A percentile compares a stretch with the other conserved stretches of the same genome.
Conservation (phyloP, 2,113 vertebrate species). For the Thermophis baileyi region DNA sequence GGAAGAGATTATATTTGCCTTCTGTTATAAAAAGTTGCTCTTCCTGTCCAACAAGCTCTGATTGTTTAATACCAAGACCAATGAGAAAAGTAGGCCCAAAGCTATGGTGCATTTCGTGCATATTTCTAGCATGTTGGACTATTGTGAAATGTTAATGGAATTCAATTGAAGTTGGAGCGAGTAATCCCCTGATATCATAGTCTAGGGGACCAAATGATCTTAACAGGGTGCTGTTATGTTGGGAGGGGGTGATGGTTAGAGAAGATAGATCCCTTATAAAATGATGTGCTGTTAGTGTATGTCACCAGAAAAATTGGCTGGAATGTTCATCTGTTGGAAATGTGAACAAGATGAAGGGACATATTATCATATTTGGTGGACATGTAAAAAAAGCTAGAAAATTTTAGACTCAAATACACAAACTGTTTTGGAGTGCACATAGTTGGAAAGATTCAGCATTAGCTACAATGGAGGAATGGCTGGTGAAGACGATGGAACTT, state of each 20-base stretch:
- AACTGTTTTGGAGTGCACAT: not conserved
- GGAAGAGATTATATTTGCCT: slow-evolving; percentile 8
- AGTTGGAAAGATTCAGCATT: not conserved
- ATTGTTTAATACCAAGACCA: slow-evolving; percentile 20
- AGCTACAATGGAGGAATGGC: not conserved
- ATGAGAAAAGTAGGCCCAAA: slow-evolving; percentile 16
- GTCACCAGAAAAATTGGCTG: not conserved
- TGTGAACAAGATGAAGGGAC: not conserved
- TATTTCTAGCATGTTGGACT: not conserved
- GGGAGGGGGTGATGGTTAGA: not conserved
- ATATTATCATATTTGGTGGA: not conserved
- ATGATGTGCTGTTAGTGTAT: not conserved
- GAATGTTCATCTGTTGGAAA: not conserved
- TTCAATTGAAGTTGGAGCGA: not conserved
- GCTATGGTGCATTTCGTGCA: not conserved
- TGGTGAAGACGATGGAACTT: not conserved
- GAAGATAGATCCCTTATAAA: not conserved
- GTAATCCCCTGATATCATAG: not conserved
- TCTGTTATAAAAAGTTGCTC: not conserved
- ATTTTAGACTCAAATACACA: not conserved
- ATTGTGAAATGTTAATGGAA: slow-evolving; percentile 14
- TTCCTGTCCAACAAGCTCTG: not conserved
- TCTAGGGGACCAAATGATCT: not conserved
- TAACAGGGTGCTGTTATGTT: not conserved
- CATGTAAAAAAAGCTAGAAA: not conserved